phyloP scores from a whole-genome alignment of 2,888 invertebrate species.

The Drosophila pseudotakahashii region DNA sequence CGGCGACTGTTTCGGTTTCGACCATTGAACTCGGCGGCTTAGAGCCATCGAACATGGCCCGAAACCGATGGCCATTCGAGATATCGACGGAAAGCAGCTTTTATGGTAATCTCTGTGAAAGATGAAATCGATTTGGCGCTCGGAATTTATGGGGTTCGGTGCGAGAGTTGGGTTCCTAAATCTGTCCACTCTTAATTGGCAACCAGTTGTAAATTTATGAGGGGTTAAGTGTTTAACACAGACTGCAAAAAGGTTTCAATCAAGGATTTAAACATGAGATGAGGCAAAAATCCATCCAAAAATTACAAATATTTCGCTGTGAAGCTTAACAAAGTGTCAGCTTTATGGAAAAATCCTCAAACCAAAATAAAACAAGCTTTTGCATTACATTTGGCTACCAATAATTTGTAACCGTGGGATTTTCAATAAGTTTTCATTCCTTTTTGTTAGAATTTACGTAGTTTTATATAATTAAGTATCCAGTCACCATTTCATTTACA shows the following conservation, averaged over 20 bases:
- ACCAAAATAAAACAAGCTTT: no score
- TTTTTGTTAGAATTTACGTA: no score
- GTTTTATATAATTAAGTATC: no score
- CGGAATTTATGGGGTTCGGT: not conserved
- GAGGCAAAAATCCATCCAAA: no score
- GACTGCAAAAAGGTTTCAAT: conserved; percentile 4
- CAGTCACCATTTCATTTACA: no score
- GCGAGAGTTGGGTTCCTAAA: conserved; percentile 9
- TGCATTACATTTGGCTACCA: no score
- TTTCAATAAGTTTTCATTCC: no score
- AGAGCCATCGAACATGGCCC: conserved; percentile 17
- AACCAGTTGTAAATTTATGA: conserved; percentile 29
- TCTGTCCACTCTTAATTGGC: conserved; percentile 18
- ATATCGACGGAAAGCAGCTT: conserved; percentile 30
- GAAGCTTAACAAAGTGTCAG: no score
- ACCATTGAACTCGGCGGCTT: conserved; percentile 38
- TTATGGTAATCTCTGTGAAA: conserved; percentile 28
- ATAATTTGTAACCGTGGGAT: no score
- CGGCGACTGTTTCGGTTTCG: conserved; percentile 34
- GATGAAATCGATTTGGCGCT: conserved; percentile 22
- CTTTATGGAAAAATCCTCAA: no score
- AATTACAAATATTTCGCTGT: no score
- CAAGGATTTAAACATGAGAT: not conserved
- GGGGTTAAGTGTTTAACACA: conserved; percentile 14
- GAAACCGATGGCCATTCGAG: conserved; percentile 16